These are phyloP conservation scores for Ploceus nigricollis DNA, from an alignment of 2,113 vertebrate genomes.

Conservation along the genomic window DNA sequence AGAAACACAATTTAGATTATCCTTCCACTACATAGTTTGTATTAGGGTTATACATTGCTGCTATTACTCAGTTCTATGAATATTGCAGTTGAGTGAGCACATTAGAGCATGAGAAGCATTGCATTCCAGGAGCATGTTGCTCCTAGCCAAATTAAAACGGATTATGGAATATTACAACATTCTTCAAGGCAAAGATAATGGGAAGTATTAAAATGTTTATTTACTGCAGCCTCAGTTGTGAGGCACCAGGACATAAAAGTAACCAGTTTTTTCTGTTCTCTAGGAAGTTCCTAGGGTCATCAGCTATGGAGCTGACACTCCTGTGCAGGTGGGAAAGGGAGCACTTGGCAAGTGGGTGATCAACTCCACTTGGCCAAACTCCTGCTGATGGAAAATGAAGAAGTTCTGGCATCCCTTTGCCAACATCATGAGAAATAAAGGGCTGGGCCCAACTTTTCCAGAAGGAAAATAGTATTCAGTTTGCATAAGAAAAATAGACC, in stretches of 20 bases:
- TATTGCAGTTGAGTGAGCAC: background rate
- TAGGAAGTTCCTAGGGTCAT: background rate
- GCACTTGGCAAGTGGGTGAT: background rate
- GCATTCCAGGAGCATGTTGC: background rate
- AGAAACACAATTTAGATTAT: background rate
- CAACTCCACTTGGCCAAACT: background rate
- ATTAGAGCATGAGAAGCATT: background rate
- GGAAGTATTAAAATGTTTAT: background rate
- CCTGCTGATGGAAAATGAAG: background rate
- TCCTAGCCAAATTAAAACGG: background rate
- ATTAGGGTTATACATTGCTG: background rate
- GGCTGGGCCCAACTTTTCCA: background rate
- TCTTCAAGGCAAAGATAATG: background rate
- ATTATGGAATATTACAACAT: background rate
- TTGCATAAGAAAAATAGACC: background rate
- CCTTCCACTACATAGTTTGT: background rate
- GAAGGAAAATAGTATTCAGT: background rate
- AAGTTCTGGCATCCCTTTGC: background rate
- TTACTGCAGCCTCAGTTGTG: background rate
- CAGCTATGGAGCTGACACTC: background rate
- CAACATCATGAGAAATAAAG: background rate
- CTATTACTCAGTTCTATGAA: background rate
- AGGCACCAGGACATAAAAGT: background rate
- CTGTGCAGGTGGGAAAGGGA: background rate
- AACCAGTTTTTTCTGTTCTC: background rate